These are phyloP conservation scores for Dipus sagitta DNA, from an alignment of 2,797 vertebrate species.

Conservation along the genomic window DNA sequence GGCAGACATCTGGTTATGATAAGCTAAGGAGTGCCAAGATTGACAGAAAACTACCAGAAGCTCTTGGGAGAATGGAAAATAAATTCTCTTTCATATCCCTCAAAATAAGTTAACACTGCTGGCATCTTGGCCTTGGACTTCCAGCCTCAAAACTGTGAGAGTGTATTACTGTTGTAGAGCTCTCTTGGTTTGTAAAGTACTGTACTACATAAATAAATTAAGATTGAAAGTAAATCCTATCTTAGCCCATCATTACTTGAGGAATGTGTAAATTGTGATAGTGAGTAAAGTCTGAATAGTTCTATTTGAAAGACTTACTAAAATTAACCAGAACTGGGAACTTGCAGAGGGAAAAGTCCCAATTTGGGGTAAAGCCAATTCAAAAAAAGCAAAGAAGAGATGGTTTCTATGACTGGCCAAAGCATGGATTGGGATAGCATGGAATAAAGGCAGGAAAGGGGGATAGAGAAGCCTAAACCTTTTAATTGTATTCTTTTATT, in stretches of 20 bases:
- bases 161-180: neutral
- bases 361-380: conserved; percentile 46
- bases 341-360: conserved; percentile 22
- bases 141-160: neutral
- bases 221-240: neutral
- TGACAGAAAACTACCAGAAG: neutral
- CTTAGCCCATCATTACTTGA: conserved; percentile 2
- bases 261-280: neutral
- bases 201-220: neutral
- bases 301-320: conserved; percentile 55
- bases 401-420: conserved; percentile 20
- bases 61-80: neutral
- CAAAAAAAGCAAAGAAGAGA: conserved; percentile 2
- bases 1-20: neutral
- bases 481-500: conserved; percentile 73
- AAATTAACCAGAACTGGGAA: conserved; percentile 24
- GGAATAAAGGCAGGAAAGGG: neutral
- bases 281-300: neutral
- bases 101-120: neutral
- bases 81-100: neutral
- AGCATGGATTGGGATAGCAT: neutral
- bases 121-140: neutral
- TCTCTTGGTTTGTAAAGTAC: neutral
- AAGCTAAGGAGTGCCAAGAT: neutral
- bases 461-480: conserved; percentile 1